A percentile compares a stretch with the other conserved stretches of the same genome.
Conservation (phyloP, 2,888 invertebrate genomes). For the Himalopsyche kuldschensis region DNA sequence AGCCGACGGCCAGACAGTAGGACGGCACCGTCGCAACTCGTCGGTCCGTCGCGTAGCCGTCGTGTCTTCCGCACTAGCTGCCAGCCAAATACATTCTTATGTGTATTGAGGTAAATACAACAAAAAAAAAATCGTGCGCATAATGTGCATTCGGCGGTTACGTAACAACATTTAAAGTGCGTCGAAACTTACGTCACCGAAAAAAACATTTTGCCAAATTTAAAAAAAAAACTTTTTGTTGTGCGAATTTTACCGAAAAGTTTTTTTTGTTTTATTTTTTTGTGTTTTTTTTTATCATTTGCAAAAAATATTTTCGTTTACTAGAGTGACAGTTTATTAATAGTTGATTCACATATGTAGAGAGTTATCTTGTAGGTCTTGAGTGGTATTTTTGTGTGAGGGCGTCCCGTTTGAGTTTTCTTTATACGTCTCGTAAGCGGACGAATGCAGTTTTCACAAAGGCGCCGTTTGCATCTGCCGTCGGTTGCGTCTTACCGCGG, state of each 20-base stretch:
- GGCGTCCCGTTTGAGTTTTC: background rate
- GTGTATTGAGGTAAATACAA: slow-evolving; percentile 29
- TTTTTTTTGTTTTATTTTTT: background rate
- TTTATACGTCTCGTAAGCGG: background rate
- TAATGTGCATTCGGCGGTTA: slow-evolving; percentile 27
- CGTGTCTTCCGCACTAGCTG: slow-evolving; percentile 52
- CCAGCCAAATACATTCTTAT: slow-evolving; percentile 11
- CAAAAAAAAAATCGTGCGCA: slow-evolving; percentile 3
- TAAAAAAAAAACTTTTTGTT: background rate
- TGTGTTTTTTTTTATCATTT: background rate
- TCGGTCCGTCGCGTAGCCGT: slow-evolving; percentile 53
- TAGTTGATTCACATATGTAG: background rate
- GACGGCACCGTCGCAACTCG: slow-evolving; percentile 61
- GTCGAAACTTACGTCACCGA: background rate
- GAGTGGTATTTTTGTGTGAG: background rate
- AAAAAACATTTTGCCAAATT: background rate
- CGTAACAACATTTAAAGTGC: slow-evolving; percentile 14
- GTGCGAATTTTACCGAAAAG: background rate
- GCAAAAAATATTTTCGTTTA: background rate
- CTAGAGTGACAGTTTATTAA: background rate
- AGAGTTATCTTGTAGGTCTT: background rate
- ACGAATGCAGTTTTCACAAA: background rate
- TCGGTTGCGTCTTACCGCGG: background rate
- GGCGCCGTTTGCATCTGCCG: background rate
- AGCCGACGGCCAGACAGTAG: slow-evolving; percentile 60